A percentile compares a stretch with the other conserved stretches of the same genome.
Conservation (phyloP, 2,113 vertebrate species). For the Rhinolophus sinicus region DNA sequence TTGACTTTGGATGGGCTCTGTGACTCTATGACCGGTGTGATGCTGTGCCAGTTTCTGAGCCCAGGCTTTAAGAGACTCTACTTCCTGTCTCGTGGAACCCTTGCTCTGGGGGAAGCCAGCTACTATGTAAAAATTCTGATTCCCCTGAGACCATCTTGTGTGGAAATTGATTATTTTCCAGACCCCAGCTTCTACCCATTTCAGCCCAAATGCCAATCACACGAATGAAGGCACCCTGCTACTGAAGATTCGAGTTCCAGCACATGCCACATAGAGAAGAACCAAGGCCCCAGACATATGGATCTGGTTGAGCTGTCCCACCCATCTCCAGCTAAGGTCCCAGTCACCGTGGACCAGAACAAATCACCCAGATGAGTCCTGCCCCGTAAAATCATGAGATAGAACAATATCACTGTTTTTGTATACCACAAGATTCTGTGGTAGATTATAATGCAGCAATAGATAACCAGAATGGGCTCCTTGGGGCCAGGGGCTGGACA, state of each 20-base stretch:
- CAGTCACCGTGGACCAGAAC: background rate
- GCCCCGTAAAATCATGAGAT: background rate
- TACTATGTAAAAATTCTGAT: background rate
- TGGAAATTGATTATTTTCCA: background rate
- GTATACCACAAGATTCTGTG: background rate
- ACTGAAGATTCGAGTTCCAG: background rate
- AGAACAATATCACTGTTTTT: background rate
- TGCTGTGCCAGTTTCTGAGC: background rate
- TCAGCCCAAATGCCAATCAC: background rate
- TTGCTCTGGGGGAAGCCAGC: background rate
- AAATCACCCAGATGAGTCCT: background rate
- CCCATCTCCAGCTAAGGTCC: background rate
- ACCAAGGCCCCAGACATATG: rapidly evolving
- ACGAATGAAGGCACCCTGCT: background rate
- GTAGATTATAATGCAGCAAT: background rate
- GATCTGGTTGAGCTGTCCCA: background rate
- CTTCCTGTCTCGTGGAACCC: background rate
- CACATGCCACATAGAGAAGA: background rate
- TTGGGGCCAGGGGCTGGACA: background rate
- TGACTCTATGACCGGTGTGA: background rate
- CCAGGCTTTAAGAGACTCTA: background rate
- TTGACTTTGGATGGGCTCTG: background rate
- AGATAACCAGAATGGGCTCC: background rate
- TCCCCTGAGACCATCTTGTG: background rate
- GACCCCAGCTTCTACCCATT: background rate